Base-by-base conservation (phyloP, 1,140 invertebrate species). In the Wiebesia pumilae region DNA sequence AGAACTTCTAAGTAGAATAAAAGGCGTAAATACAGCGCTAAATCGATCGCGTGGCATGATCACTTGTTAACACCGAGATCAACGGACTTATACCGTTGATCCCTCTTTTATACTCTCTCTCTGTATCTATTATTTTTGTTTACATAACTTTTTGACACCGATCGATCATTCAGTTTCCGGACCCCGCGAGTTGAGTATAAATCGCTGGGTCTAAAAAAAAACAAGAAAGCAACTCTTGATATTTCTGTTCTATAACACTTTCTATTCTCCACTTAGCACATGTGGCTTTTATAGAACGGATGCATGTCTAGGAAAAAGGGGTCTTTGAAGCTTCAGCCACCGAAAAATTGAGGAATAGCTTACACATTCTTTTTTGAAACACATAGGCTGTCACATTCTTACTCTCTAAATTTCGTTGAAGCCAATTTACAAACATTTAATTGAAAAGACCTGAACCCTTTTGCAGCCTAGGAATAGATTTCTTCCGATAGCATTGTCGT, bases 181-280 rank as follows among this genome's bases (percentile, higher is more conserved):
- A 24, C 40, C 35, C 71, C 27, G 79, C 75, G 0, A 40, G 33
- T n/a, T 16, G 54, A 58, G 54, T 21, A 62, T 4, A 30, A 65
- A n/a, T 21, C 27, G n/a, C 27, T 65, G n/a, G n/a, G 24, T 47
- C 12, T 4, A 47, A 12, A 47, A 47, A 47, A 7, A 47, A 47
- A 47, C 4, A 73, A 86, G 73, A 89, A 88, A 89, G 88, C 83
- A 62, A 80, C 47, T 83, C 88, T 92, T 90, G 89, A 92, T 89
- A 89, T 88, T 88, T 89, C 87, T 86, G 89, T 90, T 91, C 90
- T 91, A 92, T 92, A 92, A 91, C 92, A 92, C 92, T 91, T 92
- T 91, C 88, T 81, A 82, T 88, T 89, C 88, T 84, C 83, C 88
- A 84, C 87, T 83, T 87, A 86, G 88, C 88, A 88, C 88, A 89